phyloP scores from a whole-genome alignment of 2,797 vertebrate genomes.

The Okamejei kenojei region DNA sequence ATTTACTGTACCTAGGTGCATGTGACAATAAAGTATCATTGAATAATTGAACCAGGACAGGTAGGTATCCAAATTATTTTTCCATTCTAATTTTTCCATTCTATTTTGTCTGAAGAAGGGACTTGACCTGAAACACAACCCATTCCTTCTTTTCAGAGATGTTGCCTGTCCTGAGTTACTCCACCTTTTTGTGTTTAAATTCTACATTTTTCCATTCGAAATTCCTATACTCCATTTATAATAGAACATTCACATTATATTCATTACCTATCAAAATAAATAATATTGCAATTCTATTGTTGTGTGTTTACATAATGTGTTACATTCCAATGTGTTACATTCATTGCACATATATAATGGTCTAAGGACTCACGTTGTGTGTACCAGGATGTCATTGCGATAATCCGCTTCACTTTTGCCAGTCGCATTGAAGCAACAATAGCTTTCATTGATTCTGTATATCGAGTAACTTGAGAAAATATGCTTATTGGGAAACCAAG shows the following conservation, averaged over 20 bases:
- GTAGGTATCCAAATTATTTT: too few relatives aligned
- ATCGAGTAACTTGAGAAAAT: slow-evolving; percentile 59
- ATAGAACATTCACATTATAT: too few relatives aligned
- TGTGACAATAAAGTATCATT: too few relatives aligned
- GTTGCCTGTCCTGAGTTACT: too few relatives aligned
- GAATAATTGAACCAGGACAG: not conserved
- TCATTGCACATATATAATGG: not conserved
- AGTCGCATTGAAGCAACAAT: slow-evolving; percentile 57
- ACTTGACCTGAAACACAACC: too few relatives aligned
- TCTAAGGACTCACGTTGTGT: slow-evolving; percentile 57
- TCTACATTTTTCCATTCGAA: not conserved
- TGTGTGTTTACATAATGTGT: not conserved
- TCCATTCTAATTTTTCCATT: too few relatives aligned
- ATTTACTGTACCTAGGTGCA: too few relatives aligned
- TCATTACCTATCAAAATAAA: not conserved
- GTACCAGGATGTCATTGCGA: slow-evolving; percentile 73
- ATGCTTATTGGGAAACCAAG: slow-evolving; percentile 63
- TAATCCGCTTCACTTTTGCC: slow-evolving; percentile 56
- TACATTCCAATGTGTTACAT: too few relatives aligned
- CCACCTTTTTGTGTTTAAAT: too few relatives aligned
- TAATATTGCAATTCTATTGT: not conserved
- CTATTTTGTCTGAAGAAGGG: too few relatives aligned
- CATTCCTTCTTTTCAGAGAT: too few relatives aligned
- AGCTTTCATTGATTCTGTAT: slow-evolving; percentile 59
- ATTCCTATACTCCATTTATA: not conserved